These are phyloP conservation scores for Desmodus rotundus DNA, from an alignment of 2,113 vertebrate genomes.

Conservation along the genomic window DNA sequence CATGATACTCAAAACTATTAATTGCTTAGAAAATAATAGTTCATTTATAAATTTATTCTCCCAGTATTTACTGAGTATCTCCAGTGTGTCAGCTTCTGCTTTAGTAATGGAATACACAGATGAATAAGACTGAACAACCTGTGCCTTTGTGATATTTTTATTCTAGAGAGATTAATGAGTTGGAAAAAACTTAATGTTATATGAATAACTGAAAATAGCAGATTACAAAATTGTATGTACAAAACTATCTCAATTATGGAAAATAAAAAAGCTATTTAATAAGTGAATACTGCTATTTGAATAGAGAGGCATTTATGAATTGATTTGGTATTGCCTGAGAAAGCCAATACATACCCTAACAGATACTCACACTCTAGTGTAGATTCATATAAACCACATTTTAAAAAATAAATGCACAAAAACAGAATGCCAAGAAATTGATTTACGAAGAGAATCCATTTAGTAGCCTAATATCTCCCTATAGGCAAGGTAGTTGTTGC, in stretches of 20 bases:
- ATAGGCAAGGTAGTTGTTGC: not conserved
- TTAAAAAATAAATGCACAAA: not conserved
- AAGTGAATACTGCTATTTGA: not conserved
- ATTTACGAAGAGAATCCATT: not conserved
- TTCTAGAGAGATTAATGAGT: not conserved
- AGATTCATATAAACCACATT: not conserved
- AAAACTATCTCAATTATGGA: not conserved
- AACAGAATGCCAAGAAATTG: not conserved
- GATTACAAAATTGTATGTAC: not conserved
- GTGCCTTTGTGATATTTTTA: not conserved
- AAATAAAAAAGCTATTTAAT: not conserved
- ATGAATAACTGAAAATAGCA: not conserved
- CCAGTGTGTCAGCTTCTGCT: not conserved
- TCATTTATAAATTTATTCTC: not conserved
- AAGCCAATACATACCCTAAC: not conserved
- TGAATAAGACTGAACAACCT: not conserved
- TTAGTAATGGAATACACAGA: not conserved
- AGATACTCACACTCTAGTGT: not conserved
- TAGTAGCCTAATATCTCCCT: not conserved
- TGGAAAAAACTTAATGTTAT: not conserved
- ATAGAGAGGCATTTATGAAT: not conserved
- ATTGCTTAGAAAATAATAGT: not conserved
- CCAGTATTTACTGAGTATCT: not conserved
- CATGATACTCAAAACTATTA: not conserved
- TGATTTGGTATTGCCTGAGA: not conserved